A percentile compares a stretch with the other conserved stretches of the same genome.
Evolutionary conservation across 2,797 vertebrate genomes (phyloP).

Genomic region (Saxicola maurus): DNA sequence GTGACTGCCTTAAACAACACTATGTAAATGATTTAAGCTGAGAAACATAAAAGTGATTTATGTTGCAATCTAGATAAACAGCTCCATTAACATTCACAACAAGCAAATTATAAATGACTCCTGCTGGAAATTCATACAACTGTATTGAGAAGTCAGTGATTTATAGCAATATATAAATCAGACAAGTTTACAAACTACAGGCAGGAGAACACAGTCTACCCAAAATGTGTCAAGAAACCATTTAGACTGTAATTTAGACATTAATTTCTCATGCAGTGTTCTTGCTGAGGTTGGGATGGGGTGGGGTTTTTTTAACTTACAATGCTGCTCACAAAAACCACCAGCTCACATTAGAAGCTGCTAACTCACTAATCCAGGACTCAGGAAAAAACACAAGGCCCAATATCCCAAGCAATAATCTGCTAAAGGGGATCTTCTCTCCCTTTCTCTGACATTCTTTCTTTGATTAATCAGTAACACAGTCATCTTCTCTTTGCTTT

Average conservation of each 20-base stretch:
- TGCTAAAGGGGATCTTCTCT: not conserved
- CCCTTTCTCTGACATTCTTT: not conserved
- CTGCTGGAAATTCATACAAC: not conserved
- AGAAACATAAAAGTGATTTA: not conserved
- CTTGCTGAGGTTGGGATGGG: not conserved
- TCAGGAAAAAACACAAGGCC: not conserved
- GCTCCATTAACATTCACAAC: not conserved
- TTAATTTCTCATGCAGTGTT: not conserved
- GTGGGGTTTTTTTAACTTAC: not conserved
- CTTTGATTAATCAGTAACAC: not conserved
- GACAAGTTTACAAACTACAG: not conserved
- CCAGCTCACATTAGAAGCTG: not conserved
- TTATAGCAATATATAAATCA: not conserved
- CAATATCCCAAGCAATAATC: not conserved
- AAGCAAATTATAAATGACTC: not conserved
- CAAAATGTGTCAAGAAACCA: not conserved
- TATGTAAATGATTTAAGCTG: not conserved
- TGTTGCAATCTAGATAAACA: not conserved
- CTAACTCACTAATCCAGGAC: not conserved
- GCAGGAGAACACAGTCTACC: not conserved
- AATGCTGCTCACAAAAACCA: not conserved
- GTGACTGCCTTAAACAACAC: not conserved
- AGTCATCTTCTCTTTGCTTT: not conserved
- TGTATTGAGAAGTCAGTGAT: not conserved
- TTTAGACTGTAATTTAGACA: not conserved